Evolutionary conservation across 1,140 invertebrate genomes (phyloP), one percentile per base, ranked within the genome.

Genomic region (Condylostylus longicornis): DNA sequence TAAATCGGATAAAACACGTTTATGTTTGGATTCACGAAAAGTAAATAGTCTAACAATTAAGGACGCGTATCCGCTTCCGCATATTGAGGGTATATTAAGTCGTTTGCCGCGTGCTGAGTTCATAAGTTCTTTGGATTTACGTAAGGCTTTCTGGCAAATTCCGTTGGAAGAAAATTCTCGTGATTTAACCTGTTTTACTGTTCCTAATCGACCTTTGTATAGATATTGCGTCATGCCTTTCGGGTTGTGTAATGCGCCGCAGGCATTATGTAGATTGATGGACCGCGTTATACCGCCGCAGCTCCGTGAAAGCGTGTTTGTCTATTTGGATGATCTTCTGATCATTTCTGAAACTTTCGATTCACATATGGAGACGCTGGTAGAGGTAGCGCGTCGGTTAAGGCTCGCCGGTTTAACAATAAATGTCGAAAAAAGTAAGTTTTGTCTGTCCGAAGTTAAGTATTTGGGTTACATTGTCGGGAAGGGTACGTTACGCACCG

Each of bases 111-210:
- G 47, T 5, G 51, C 54, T 1, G 37, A 42, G 13, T 49, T 43
- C 28, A 38, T 54, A 4, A 39, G 42, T 12, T 46, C 40, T 17
- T 15, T 60, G 1, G 53, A 54, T 40, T 31, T 54, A 5, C 46
- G 43, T 21, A 38, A 40, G 13, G 50, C 42, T 3, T 61, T 51
- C 42, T 53, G 44, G 44, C 52, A 52, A 37, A 48, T 54, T 15
- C 35, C 25, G 5, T 30, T 49, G 14, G 37, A 42, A 0, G 14
- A 36, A n/a, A 33, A 35, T n/a, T 45, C 38, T 12, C 34, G 38
- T 23, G 30, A 42, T 7, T 64, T 64, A 36, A 65, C 63, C 1
- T 59, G 53, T 0, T 61, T 63, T 28, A 45, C 45, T 12, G 42
- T 43, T 12, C 40, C 48, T 53, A 31, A 43, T 50, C 9, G 53